Conservation (phyloP, 2,797 vertebrate genomes). For the Enteromius trimaculatus region DNA sequence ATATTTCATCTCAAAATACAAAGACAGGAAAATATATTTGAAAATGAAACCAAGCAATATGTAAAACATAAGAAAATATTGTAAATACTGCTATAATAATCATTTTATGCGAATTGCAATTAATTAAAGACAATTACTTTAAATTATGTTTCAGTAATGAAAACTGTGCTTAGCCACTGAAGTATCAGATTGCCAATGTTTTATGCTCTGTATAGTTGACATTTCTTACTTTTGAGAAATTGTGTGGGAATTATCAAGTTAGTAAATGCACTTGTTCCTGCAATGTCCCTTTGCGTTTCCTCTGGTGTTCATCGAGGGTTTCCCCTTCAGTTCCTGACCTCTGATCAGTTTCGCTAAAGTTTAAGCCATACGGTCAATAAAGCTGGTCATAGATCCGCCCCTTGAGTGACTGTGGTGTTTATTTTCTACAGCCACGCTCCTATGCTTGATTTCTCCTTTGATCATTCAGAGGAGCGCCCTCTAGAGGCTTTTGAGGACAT, state of each 20-base stretch:
- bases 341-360: constrained; percentile 14
- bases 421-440: constrained; percentile 88
- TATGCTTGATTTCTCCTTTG: constrained; percentile 99
- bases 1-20: background rate
- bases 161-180: background rate
- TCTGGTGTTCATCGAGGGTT: constrained; percentile 23
- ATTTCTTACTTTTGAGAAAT: too few relatives aligned
- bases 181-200: background rate
- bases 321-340: constrained; percentile 28
- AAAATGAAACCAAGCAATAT: background rate
- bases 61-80: too few relatives aligned
- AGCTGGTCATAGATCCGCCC: constrained; percentile 56
- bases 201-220: background rate
- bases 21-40: background rate
- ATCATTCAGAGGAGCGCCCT: constrained; percentile 95
- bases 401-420: constrained; percentile 79
- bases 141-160: background rate
- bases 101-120: background rate
- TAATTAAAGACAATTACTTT: background rate
- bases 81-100: too few relatives aligned
- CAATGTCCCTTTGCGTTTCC: constrained; percentile 20
- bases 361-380: background rate
- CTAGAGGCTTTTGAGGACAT: constrained; percentile 98
- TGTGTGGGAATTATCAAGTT: background rate
- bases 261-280: constrained; percentile 3